phyloP scores from a whole-genome alignment of 2,113 vertebrate genomes.

The Crotophaga sulcirostris region DNA sequence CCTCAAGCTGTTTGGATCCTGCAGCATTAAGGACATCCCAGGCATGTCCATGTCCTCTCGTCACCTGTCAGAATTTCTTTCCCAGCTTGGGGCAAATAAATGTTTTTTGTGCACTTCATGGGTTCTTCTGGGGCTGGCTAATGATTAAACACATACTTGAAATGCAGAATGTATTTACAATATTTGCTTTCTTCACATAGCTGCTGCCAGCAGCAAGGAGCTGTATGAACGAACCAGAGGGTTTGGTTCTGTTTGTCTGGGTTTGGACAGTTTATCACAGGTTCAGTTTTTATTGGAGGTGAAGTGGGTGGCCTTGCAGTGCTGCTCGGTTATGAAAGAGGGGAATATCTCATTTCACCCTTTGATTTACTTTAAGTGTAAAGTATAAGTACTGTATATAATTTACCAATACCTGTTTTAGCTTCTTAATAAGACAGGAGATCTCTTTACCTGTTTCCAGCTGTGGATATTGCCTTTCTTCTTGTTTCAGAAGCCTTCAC shows the following conservation, averaged over 20 bases:
- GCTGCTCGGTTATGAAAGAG: neutral
- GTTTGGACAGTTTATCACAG: fast-evolving
- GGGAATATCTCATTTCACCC: neutral
- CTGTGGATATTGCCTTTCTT: constrained; percentile 38
- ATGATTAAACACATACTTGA: neutral
- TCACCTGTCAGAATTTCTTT: neutral
- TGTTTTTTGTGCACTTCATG: neutral
- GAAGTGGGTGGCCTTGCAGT: neutral
- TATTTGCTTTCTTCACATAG: neutral
- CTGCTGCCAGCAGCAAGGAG: neutral
- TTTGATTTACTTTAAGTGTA: neutral
- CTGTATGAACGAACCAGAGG: neutral
- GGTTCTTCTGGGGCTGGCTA: neutral
- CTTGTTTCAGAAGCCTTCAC: neutral
- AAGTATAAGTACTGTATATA: constrained; percentile 19
- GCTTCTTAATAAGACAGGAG: neutral
- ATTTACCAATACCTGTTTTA: neutral
- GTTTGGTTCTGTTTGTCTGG: neutral
- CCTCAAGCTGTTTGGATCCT: neutral
- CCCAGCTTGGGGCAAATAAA: neutral
- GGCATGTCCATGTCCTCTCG: neutral
- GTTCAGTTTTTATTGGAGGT: neutral
- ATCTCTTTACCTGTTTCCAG: neutral
- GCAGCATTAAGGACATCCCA: neutral
- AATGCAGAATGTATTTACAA: neutral